These are phyloP conservation scores for Drosophila nikananu DNA, from an alignment of 1,140 invertebrate species.

Conservation along the genomic window DNA sequence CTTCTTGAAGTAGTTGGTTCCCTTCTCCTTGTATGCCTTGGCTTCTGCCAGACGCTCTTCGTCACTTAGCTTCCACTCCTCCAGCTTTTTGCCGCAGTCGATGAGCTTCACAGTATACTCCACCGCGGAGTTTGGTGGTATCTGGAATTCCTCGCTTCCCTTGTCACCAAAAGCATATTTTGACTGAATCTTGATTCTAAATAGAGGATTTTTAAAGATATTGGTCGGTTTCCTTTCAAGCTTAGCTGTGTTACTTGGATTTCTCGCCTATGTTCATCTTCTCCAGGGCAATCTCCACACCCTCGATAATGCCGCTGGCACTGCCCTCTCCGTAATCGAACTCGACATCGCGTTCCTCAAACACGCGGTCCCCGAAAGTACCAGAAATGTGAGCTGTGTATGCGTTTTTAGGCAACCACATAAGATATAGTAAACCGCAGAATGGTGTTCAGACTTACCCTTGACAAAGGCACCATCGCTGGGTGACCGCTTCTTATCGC, in stretches of 20 bases:
- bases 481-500: conserved; percentile 90
- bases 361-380: conserved; percentile 88
- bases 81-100: conserved; percentile 92
- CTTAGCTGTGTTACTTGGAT: conserved; percentile 85
- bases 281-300: conserved; percentile 93
- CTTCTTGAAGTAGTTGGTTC: conserved; percentile 95
- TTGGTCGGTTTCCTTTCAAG: not conserved
- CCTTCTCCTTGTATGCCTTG: conserved; percentile 94
- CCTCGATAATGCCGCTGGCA: conserved; percentile 91
- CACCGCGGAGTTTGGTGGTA: conserved; percentile 92
- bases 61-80: conserved; percentile 93
- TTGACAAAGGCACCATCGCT: conserved; percentile 92
- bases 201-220: not conserved
- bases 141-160: conserved; percentile 90
- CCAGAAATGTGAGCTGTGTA: conserved; percentile 92
- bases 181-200: conserved; percentile 88
- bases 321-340: conserved; percentile 95
- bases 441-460: conserved; percentile 85
- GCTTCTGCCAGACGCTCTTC: conserved; percentile 93
- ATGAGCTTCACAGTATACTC: conserved; percentile 93
- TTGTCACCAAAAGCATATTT: conserved; percentile 93
- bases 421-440: conserved; percentile 45
- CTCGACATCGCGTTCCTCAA: conserved; percentile 92
- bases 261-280: conserved; percentile 94
- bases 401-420: conserved; percentile 33